Evolutionary conservation across 1,140 invertebrate species (phyloP).

Genomic region (Orchesella cincta): DNA sequence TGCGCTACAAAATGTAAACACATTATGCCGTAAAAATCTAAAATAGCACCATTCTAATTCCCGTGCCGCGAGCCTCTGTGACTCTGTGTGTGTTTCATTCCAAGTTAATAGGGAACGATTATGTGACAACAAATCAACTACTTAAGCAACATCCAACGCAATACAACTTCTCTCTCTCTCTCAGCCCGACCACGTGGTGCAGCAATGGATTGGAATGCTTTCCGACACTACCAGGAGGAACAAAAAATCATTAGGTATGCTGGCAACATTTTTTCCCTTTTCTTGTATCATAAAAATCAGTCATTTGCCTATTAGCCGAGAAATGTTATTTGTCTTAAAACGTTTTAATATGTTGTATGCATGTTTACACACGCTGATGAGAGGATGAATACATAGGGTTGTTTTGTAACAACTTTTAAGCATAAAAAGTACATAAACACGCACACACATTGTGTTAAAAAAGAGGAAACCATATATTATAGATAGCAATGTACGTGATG

Average conservation of each 20-base stretch:
- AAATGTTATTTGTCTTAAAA: conserved; percentile 20
- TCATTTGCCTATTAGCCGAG: conserved; percentile 3
- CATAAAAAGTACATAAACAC: background rate
- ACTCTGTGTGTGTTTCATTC: background rate
- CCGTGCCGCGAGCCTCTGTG: background rate
- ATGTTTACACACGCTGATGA: background rate
- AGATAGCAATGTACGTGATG: conserved; percentile 13
- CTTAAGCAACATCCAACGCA: background rate
- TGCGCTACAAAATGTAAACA: conserved; percentile 16
- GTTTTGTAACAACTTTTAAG: background rate
- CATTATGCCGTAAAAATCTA: background rate
- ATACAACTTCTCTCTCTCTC: too few relatives aligned
- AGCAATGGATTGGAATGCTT: too few relatives aligned
- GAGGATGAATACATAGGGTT: background rate
- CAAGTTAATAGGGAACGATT: background rate
- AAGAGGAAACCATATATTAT: background rate
- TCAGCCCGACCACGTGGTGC: conserved; percentile 1
- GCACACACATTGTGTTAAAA: too few relatives aligned
- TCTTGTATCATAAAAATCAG: background rate
- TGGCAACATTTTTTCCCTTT: background rate
- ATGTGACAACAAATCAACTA: conserved; percentile 2
- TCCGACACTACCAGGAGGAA: too few relatives aligned
- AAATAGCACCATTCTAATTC: background rate
- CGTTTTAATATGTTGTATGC: conserved; percentile 19
- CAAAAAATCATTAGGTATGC: too few relatives aligned